Evolutionary conservation across 1,140 invertebrate genomes (phyloP).

Genomic region (Cyclina sinensis): DNA sequence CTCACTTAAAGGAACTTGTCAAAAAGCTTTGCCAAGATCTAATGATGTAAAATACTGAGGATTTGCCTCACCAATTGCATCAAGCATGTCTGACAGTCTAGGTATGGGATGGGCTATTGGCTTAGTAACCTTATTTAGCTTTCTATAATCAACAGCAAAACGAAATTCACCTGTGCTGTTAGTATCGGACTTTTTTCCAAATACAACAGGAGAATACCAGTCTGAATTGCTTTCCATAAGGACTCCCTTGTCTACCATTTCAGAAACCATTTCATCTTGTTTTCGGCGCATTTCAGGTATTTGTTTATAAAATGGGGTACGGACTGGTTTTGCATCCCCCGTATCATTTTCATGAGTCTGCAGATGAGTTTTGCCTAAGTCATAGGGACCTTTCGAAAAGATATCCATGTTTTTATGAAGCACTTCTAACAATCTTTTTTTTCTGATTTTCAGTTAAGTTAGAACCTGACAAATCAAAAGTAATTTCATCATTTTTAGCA

Average conservation of each 20-base stretch:
- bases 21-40: no score
- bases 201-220: slow-evolving; percentile 60
- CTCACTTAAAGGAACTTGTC: no score
- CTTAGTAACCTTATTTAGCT: slow-evolving; percentile 63
- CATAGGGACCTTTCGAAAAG: slow-evolving; percentile 13
- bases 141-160: slow-evolving; percentile 73
- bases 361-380: slow-evolving; percentile 45
- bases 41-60: no score
- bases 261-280: background rate
- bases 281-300: slow-evolving; percentile 32
- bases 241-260: background rate
- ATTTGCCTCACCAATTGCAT: slow-evolving; percentile 50
- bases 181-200: slow-evolving; percentile 56
- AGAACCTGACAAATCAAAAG: slow-evolving; percentile 14
- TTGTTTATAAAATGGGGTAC: slow-evolving; percentile 20
- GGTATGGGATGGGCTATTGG: slow-evolving; percentile 46
- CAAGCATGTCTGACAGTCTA: no score
- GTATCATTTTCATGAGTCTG: no score
- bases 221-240: slow-evolving; percentile 9
- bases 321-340: slow-evolving; percentile 19
- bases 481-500: background rate
- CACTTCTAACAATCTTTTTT: slow-evolving; percentile 15
- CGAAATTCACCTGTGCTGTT: slow-evolving; percentile 49
- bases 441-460: slow-evolving; percentile 32
- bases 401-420: slow-evolving; percentile 21